A percentile compares a stretch with the other conserved stretches of the same genome.
phyloP scores from a whole-genome alignment of 2,113 vertebrate species.

The Pelvicachromis taeniatus region DNA sequence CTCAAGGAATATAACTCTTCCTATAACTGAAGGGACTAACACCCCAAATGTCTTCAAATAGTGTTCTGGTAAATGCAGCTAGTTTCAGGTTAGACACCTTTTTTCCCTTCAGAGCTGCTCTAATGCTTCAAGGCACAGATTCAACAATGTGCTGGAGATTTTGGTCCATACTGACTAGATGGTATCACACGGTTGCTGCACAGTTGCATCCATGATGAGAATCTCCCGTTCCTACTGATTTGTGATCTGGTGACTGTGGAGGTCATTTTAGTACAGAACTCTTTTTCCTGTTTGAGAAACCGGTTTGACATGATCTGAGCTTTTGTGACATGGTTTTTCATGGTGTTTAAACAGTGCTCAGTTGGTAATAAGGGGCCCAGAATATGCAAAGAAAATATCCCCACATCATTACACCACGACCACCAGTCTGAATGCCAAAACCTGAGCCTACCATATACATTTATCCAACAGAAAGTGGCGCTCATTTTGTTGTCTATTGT shows the following conservation, averaged over 20 bases:
- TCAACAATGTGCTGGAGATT: not conserved
- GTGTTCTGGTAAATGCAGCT: not conserved
- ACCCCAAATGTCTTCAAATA: not conserved
- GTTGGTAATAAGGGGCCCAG: too few relatives aligned
- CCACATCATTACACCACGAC: too few relatives aligned
- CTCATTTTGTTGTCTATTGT: not conserved
- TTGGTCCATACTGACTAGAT: not conserved
- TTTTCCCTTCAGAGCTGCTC: not conserved
- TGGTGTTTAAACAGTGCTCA: too few relatives aligned
- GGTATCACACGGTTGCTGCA: not conserved
- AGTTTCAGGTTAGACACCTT: not conserved
- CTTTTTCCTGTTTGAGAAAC: too few relatives aligned
- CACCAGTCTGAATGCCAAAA: too few relatives aligned
- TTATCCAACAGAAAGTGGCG: too few relatives aligned
- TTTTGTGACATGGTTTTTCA: too few relatives aligned
- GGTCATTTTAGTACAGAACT: not conserved
- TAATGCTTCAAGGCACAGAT: not conserved
- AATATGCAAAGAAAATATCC: too few relatives aligned
- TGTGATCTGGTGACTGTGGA: not conserved
- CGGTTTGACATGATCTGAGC: too few relatives aligned
- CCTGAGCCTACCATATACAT: too few relatives aligned
- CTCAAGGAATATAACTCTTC: not conserved
- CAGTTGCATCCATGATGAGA: not conserved
- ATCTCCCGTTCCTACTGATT: not conserved
- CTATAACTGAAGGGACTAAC: not conserved